These are phyloP conservation scores for human DNA, from an alignment of 2,113 vertebrate species.

Conservation along the genomic window DNA sequence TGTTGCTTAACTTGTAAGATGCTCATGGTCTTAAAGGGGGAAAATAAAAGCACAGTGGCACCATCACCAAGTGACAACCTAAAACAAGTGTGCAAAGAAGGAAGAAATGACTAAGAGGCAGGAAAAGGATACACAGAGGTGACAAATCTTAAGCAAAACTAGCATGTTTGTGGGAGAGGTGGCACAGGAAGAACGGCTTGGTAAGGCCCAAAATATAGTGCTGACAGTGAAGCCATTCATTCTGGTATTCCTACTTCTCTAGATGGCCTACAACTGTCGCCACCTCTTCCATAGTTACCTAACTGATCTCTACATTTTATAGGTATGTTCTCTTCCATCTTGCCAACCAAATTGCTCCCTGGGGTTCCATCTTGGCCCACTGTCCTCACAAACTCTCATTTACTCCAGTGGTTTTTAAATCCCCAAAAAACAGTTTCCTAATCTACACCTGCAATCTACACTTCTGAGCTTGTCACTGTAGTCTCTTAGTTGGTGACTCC, in stretches of 20 bases:
- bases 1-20: background rate
- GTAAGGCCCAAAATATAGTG: background rate
- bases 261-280: background rate
- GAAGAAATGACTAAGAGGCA: background rate
- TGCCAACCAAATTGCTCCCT: background rate
- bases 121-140: background rate
- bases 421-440: background rate
- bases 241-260: background rate
- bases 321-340: background rate
- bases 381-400: background rate
- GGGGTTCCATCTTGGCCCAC: background rate
- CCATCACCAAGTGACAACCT: background rate
- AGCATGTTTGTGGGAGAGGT: background rate
- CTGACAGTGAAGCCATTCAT: background rate
- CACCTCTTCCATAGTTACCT: background rate
- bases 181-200: background rate
- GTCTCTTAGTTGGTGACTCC: too few species aligned
- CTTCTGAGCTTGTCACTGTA: background rate
- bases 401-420: background rate
- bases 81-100: background rate
- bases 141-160: background rate
- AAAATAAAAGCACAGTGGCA: background rate
- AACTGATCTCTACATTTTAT: background rate
- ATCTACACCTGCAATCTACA: background rate
- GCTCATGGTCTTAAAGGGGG: background rate